phyloP scores from a whole-genome alignment of 2,888 invertebrate genomes.

The Microctonus brassicae region DNA sequence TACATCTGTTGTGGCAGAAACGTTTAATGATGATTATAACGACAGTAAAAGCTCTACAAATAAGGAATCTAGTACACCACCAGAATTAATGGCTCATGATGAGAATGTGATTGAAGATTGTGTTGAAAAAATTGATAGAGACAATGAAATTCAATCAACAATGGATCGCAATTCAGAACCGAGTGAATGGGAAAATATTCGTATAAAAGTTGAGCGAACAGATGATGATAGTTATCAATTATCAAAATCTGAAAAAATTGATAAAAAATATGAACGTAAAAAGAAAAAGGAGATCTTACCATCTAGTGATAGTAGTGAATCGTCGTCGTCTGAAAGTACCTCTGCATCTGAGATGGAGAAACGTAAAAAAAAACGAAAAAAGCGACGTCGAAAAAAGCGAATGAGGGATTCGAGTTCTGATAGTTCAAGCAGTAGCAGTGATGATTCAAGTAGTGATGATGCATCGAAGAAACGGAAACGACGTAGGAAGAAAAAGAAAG shows the following conservation, averaged over 20 bases:
- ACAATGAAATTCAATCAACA: constrained; percentile 12
- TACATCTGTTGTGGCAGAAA: neutral
- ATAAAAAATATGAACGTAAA: constrained; percentile 15
- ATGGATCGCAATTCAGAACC: constrained; percentile 16
- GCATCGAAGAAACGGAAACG: constrained; percentile 51
- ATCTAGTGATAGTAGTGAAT: constrained; percentile 45
- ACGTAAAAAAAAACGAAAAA: constrained; percentile 40
- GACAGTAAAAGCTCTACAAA: neutral
- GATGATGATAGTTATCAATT: constrained; percentile 49
- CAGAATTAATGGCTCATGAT: neutral
- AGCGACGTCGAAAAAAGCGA: constrained; percentile 46
- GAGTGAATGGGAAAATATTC: constrained; percentile 62
- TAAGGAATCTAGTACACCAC: neutral
- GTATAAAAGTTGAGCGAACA: constrained; percentile 60
- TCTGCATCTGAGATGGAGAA: constrained; percentile 28
- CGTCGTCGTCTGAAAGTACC: constrained; percentile 40
- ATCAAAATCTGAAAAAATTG: neutral
- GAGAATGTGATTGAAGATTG: constrained; percentile 19
- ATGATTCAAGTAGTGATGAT: constrained; percentile 57
- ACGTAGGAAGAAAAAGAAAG: constrained; percentile 56
- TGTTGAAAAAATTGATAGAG: constrained; percentile 40
- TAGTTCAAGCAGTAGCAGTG: constrained; percentile 55
- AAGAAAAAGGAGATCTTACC: constrained; percentile 26
- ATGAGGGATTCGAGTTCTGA: constrained; percentile 40
- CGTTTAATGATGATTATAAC: neutral